phyloP scores from a whole-genome alignment of 2,113 vertebrate species.

The Rutilus rutilus region DNA sequence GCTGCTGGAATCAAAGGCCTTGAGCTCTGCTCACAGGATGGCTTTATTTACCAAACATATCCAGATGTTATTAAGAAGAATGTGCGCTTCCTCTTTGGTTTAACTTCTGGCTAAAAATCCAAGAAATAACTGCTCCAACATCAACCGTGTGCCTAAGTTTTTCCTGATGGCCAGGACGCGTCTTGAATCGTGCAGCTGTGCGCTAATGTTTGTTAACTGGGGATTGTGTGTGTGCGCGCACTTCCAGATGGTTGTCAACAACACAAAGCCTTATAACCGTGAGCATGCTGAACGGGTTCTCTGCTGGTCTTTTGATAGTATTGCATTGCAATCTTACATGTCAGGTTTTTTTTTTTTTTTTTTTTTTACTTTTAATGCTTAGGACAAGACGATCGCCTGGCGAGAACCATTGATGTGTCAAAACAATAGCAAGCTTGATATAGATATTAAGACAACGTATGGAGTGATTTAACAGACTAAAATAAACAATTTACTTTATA shows the following conservation, averaged over 20 bases:
- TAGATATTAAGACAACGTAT: not conserved
- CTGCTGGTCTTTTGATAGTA: slow-evolving; percentile 12
- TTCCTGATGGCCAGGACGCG: not conserved
- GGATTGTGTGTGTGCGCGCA: not conserved
- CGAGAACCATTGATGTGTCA: not conserved
- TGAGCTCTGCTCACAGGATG: not conserved
- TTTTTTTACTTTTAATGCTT: not conserved
- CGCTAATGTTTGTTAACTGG: slow-evolving; percentile 19
- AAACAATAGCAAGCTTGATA: not conserved
- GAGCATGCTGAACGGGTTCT: slow-evolving; percentile 7
- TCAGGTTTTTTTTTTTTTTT: too few species aligned
- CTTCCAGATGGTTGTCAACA: slow-evolving; percentile 45
- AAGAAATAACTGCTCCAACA: not conserved
- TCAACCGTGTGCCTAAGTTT: not conserved
- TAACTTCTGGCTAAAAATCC: not conserved
- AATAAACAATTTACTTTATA: not conserved
- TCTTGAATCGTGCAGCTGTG: not conserved
- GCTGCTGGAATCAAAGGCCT: slow-evolving; percentile 22
- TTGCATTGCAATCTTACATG: not conserved
- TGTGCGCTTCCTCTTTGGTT: not conserved
- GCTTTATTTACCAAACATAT: not conserved
- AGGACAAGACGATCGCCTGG: not conserved
- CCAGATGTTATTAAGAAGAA: not conserved
- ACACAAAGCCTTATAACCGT: slow-evolving; percentile 25
- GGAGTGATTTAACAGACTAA: not conserved